A percentile compares a stretch with the other conserved stretches of the same genome.
Conservation (phyloP, 2,888 invertebrate species). For the Platycheirus albimanus region DNA sequence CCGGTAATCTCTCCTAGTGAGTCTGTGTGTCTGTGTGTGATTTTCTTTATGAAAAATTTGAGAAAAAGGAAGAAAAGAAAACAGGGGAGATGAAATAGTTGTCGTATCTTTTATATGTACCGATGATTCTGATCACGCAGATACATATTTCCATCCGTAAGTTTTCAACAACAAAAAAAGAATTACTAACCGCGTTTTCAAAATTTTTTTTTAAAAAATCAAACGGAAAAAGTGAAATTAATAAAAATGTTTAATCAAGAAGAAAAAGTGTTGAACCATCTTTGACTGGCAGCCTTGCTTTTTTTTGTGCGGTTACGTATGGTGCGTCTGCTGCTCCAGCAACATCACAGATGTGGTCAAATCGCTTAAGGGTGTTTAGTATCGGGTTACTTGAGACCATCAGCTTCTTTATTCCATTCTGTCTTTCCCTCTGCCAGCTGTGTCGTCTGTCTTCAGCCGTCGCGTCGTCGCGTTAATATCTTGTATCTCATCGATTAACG, state of each 20-base stretch:
- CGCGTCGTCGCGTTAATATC: slow-evolving; percentile 49
- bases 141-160: slow-evolving; percentile 6
- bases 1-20: slow-evolving; percentile 56
- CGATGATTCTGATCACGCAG: slow-evolving; percentile 1
- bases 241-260: slow-evolving; percentile 34
- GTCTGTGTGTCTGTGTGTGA: slow-evolving; percentile 59
- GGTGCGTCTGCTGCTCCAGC: slow-evolving; percentile 25
- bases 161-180: neutral
- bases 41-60: slow-evolving; percentile 47
- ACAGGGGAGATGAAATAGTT: slow-evolving; percentile 8
- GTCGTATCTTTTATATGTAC: no score
- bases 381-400: slow-evolving; percentile 56
- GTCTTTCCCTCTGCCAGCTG: slow-evolving; percentile 51
- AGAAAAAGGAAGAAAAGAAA: slow-evolving; percentile 41
- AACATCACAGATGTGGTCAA: slow-evolving; percentile 60
- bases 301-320: slow-evolving; percentile 50
- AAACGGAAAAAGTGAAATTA: slow-evolving; percentile 44
- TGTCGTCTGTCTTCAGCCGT: no score
- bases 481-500: slow-evolving; percentile 59
- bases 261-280: slow-evolving; percentile 42
- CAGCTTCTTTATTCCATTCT: slow-evolving; percentile 22
- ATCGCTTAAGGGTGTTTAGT: slow-evolving; percentile 68
- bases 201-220: slow-evolving; percentile 5
- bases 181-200: neutral
- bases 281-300: slow-evolving; percentile 34